A percentile compares a stretch with the other conserved stretches of the same genome.
phyloP scores from a whole-genome alignment of 2,113 vertebrate species.

The Electrona antarctica region DNA sequence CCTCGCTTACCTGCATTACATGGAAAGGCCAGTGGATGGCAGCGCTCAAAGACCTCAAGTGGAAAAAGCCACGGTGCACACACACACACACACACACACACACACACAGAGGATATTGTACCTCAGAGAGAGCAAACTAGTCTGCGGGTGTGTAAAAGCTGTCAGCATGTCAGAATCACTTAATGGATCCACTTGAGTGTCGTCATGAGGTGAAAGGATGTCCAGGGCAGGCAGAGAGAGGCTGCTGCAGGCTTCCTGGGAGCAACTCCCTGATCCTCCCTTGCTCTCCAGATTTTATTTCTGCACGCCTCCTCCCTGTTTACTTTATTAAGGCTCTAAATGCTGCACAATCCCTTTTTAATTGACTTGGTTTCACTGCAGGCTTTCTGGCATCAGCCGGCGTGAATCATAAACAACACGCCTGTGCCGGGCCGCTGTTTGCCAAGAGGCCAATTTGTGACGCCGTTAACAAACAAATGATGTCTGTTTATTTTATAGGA shows the following conservation, averaged over 20 bases:
- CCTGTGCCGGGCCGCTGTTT: conserved; percentile 53
- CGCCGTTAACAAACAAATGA: conserved; percentile 70
- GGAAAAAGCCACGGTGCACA: neutral
- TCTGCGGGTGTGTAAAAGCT: conserved; percentile 9
- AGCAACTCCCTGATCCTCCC: conserved; percentile 10
- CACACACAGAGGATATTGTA: neutral
- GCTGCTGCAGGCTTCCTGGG: conserved; percentile 14
- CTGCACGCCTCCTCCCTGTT: conserved; percentile 56
- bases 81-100: no score
- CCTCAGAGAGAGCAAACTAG: neutral
- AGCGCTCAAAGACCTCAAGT: conserved; percentile 47
- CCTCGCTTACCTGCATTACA: conserved; percentile 51
- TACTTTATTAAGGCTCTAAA: conserved; percentile 76
- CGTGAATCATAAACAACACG: conserved; percentile 54
- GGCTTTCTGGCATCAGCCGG: conserved; percentile 64
- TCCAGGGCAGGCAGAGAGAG: neutral
- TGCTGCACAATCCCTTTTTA: conserved; percentile 76
- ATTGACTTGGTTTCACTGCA: conserved; percentile 71
- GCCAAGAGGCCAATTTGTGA: conserved; percentile 67
- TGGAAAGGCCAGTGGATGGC: conserved; percentile 72
- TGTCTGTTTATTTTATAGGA: conserved; percentile 59
- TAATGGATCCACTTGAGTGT: conserved; percentile 9
- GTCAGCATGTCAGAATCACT: conserved; percentile 7
- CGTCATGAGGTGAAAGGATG: conserved; percentile 26
- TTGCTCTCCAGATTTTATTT: conserved; percentile 14